Base-by-base conservation (phyloP, 2,888 invertebrate species). In the Lepidonotus clava region DNA sequence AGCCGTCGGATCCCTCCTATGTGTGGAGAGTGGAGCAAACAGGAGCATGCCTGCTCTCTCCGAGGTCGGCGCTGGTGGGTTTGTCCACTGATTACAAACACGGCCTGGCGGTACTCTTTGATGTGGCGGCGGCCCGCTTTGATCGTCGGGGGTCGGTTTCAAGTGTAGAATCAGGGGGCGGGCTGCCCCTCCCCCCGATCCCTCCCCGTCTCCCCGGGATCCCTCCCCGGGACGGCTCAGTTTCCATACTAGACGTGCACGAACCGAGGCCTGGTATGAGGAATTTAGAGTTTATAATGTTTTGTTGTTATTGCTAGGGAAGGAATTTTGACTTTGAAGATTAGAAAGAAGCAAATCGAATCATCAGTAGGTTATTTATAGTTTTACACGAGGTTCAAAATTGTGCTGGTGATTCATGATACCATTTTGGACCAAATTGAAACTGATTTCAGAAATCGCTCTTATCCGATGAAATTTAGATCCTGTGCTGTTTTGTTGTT, bases 101-200 rank as follows among this genome's bases (percentile, higher is more conserved):
- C 61, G 24, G 61, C 2, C 24, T 28, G 61, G n/a, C 61, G 61
- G n/a, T 53, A n/a, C 61, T 32, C 61, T 61, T 61, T 61, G 61
- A 61, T 28, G n/a, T 61, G n/a, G 11, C 24, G 61, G 61, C 61
- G 61, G 28, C 61, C 11, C 28, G 24, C 61, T 61, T 61, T 61
- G 61, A 61, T 61, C 61, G 24, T 24, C 11, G 61, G 28, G 61
- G 24, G 61, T 61, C 1, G 28, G 28, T 61, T 61, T 61, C 61
- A 61, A 61, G 61, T 61, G 61, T 61, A 32, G 61, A 61, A 61
- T 61, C 61, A 61, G 61, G 61, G 28, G 61, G 28, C 28, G 24
- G 61, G 28, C 61, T 61, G 61, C 61, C 24, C 61, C 61, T 61
- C 61, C 61, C 28, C 61, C 61, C 46, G 18, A 46, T 61, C 28